Evolutionary conservation across 2,888 invertebrate genomes (phyloP).

Genomic region (Pemphredon lugubris): DNA sequence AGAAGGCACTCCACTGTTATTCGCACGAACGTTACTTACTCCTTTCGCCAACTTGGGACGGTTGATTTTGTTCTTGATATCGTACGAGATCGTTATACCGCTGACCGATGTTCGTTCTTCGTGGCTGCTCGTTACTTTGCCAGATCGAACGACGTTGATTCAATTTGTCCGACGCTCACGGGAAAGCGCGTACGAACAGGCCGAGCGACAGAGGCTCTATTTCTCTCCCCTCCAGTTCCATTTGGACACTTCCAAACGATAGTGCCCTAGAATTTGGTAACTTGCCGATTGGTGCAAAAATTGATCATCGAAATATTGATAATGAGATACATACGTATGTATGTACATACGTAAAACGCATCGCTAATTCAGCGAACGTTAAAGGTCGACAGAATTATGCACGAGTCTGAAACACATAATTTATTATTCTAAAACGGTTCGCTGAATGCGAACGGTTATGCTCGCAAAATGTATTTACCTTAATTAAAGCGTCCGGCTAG

Average conservation of each 20-base stretch:
- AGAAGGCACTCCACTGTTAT: too few relatives aligned
- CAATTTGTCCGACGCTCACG: neutral
- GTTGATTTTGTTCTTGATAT: slow-evolving; percentile 37
- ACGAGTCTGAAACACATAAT: slow-evolving; percentile 6
- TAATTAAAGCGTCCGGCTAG: slow-evolving; percentile 40
- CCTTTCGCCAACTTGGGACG: slow-evolving; percentile 14
- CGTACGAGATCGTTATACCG: slow-evolving; percentile 11
- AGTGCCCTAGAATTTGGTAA: too few relatives aligned
- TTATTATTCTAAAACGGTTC: slow-evolving; percentile 45
- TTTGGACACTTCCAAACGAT: too few relatives aligned
- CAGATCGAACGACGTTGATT: slow-evolving; percentile 13
- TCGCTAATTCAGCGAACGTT: slow-evolving; percentile 44
- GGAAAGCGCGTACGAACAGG: too few relatives aligned
- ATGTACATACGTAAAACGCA: slow-evolving; percentile 35
- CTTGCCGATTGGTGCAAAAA: too few relatives aligned
- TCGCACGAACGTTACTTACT: slow-evolving; percentile 37
- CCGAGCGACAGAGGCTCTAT: too few relatives aligned
- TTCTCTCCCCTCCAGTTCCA: too few relatives aligned
- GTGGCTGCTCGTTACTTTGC: neutral
- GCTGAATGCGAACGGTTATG: slow-evolving; percentile 21
- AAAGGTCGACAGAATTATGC: slow-evolving; percentile 40
- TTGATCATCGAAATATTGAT: slow-evolving; percentile 26
- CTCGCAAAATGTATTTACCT: slow-evolving; percentile 32
- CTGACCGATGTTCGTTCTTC: slow-evolving; percentile 15
- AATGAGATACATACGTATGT: too few relatives aligned